Percentiles rank a stretch among this genome's conserved stretches.
Conservation (phyloP, 1,140 invertebrate genomes). For the Anastrepha ludens region DNA sequence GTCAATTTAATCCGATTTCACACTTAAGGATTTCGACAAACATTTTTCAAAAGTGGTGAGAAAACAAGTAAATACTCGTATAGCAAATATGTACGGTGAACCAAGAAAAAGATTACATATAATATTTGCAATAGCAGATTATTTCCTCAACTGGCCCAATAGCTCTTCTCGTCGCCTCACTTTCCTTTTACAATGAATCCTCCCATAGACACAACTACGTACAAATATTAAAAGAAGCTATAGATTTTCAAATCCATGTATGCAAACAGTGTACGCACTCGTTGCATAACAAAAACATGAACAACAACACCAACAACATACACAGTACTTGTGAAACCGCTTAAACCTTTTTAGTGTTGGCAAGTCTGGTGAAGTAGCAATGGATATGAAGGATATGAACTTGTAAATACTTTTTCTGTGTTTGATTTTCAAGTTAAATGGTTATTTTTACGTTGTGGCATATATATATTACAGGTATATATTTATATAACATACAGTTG, state of each 20-base stretch:
- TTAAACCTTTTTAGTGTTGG: not conserved
- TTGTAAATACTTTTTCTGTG: too few species aligned
- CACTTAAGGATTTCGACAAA: constrained; percentile 33
- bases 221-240: not conserved
- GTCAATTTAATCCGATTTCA: constrained; percentile 35
- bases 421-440: too few species aligned
- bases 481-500: too few species aligned
- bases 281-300: not conserved
- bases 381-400: not conserved
- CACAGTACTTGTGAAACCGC: not conserved
- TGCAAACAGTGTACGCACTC: not conserved
- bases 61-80: not conserved
- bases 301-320: not conserved
- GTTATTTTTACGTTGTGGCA: too few species aligned
- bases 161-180: not conserved
- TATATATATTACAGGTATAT: too few species aligned
- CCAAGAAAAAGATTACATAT: too few species aligned
- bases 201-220: not conserved
- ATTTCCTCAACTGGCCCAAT: not conserved
- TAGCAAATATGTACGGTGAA: too few species aligned
- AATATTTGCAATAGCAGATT: not conserved
- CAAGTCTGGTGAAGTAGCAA: not conserved
- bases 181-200: not conserved
- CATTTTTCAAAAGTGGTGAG: not conserved
- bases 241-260: constrained; percentile 6